Evolutionary conservation across 2,113 vertebrate species (phyloP).

Genomic region (Lucifuga dentata): DNA sequence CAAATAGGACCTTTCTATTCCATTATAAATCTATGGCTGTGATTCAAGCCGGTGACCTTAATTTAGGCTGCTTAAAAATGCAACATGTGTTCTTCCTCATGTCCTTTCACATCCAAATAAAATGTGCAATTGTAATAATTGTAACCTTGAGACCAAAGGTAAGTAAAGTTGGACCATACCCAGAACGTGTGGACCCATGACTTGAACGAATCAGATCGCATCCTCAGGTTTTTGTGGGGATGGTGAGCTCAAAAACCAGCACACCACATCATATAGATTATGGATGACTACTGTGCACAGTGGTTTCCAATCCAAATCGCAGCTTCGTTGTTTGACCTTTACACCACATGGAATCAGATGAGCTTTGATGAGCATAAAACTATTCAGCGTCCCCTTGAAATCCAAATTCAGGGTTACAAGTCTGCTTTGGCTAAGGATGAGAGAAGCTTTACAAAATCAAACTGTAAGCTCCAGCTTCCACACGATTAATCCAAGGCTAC

Average conservation of each 20-base stretch:
- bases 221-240: too few species aligned
- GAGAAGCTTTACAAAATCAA: constrained; percentile 23
- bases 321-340: too few species aligned
- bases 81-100: neutral
- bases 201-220: too few species aligned
- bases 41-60: neutral
- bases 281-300: too few species aligned
- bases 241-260: too few species aligned
- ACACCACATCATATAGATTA: too few species aligned
- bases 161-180: neutral
- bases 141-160: neutral
- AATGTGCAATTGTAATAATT: too few species aligned
- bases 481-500: constrained; percentile 24
- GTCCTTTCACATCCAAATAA: neutral
- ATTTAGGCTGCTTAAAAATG: neutral
- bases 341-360: constrained; percentile 13
- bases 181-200: too few species aligned
- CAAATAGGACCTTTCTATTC: neutral
- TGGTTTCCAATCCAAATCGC: too few species aligned
- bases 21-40: neutral
- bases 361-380: constrained; percentile 33
- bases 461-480: constrained; percentile 26
- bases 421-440: constrained; percentile 18
- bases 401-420: constrained; percentile 25
- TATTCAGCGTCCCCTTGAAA: constrained; percentile 6